Evolutionary conservation across 2,888 invertebrate species (phyloP).

Genomic region (Apodemia hepburni): DNA sequence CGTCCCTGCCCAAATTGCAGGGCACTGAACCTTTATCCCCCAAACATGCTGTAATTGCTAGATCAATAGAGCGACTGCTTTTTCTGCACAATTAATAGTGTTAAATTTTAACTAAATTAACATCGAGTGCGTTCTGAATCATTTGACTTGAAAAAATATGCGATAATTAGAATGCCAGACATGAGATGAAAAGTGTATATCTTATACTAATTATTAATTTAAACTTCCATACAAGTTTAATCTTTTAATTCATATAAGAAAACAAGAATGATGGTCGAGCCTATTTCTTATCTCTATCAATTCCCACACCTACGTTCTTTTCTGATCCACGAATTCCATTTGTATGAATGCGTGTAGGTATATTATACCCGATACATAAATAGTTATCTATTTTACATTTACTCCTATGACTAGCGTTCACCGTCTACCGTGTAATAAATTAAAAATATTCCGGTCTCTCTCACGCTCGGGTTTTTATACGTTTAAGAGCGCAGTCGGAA

Average conservation of each 20-base stretch:
- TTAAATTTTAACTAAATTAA: no score
- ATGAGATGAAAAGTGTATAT: no score
- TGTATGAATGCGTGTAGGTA: conserved; percentile 40
- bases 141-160: no score
- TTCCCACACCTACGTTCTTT: conserved; percentile 32
- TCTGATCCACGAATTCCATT: conserved; percentile 48
- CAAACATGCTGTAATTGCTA: no score
- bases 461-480: conserved; percentile 43
- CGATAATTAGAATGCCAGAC: no score
- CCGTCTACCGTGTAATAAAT: conserved; percentile 29
- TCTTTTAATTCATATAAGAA: background rate
- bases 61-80: no score
- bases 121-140: no score
- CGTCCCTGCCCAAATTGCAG: no score
- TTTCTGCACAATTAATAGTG: no score
- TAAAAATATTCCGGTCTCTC: conserved; percentile 51
- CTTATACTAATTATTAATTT: no score
- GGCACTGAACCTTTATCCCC: no score
- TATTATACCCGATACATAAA: conserved; percentile 9
- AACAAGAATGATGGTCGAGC: background rate
- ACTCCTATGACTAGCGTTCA: conserved; percentile 11
- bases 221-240: background rate
- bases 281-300: background rate
- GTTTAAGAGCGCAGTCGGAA: conserved; percentile 52
- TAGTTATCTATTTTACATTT: conserved; percentile 14